phyloP scores from a whole-genome alignment of 2,113 vertebrate genomes.

The Gasterosteus aculeatus region DNA sequence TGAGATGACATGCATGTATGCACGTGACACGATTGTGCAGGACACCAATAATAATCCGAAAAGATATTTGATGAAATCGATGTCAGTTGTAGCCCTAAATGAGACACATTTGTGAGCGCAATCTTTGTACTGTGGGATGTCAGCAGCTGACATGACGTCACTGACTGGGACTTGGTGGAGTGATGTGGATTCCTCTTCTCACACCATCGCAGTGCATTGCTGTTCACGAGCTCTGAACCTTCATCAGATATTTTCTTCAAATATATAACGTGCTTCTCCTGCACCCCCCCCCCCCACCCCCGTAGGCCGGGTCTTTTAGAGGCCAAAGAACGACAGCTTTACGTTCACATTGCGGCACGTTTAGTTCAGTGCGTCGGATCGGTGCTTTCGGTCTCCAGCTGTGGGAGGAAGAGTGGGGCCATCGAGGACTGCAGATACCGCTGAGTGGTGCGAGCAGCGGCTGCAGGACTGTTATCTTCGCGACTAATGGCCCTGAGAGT shows the following conservation, averaged over 20 bases:
- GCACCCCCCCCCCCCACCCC: background rate
- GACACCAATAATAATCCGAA: background rate
- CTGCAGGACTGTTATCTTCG: constrained; percentile 71
- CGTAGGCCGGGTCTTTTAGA: background rate
- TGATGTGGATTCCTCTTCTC: constrained; percentile 23
- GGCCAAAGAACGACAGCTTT: constrained; percentile 21
- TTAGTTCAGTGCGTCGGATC: constrained; percentile 12
- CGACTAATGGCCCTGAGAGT: constrained; percentile 78
- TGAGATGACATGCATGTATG: background rate
- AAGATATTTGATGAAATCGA: background rate
- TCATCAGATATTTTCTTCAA: constrained; percentile 33
- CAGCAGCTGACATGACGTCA: constrained; percentile 26
- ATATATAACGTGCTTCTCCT: background rate
- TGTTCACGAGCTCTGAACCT: constrained; percentile 28
- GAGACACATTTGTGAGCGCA: constrained; percentile 1
- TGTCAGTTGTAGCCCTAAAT: background rate
- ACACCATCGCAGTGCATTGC: constrained; percentile 55
- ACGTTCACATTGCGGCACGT: constrained; percentile 18
- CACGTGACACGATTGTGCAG: background rate
- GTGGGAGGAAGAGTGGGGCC: constrained; percentile 45
- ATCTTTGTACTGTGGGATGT: background rate
- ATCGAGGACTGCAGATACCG: constrained; percentile 70
- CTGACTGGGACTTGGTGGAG: constrained; percentile 42
- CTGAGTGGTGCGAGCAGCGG: constrained; percentile 67
- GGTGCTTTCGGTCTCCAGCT: constrained; percentile 45